Conservation (phyloP, 2,888 invertebrate genomes). For the Octonoba sinensis region DNA sequence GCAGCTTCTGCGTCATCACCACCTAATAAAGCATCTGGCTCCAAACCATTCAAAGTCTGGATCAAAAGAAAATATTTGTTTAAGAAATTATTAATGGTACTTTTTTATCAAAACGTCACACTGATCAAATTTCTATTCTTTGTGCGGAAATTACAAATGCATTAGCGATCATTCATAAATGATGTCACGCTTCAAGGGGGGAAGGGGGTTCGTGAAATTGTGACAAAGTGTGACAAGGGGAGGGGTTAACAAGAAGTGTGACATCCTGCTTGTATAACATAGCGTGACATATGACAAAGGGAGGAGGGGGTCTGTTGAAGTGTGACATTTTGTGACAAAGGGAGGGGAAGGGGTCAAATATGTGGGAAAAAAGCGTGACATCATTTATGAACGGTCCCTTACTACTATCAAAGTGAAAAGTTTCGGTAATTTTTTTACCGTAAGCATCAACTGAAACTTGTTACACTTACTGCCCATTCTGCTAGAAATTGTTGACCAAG, state of each 20-base stretch:
- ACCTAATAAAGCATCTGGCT: conserved; percentile 64
- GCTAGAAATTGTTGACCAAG: conserved; percentile 65
- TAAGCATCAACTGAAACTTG: neutral
- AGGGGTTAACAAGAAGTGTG: too few relatives aligned
- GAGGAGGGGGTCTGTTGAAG: too few relatives aligned
- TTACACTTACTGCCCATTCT: conserved; percentile 66
- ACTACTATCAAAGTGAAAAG: neutral
- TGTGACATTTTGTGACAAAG: too few relatives aligned
- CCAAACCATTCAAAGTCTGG: conserved; percentile 65
- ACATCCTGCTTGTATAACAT: too few relatives aligned
- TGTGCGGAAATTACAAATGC: neutral
- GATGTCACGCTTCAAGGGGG: too few relatives aligned
- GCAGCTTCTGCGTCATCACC: conserved; percentile 65
- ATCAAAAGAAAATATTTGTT: neutral
- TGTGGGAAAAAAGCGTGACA: too few relatives aligned
- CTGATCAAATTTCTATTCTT: neutral
- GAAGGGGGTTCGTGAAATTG: too few relatives aligned
- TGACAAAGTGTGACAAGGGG: too few relatives aligned
- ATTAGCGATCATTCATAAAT: neutral
- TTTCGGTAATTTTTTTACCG: neutral
- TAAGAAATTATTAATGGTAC: neutral
- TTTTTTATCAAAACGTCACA: too few relatives aligned
- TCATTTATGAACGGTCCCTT: too few relatives aligned
- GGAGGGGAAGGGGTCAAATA: too few relatives aligned
- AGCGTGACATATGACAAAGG: too few relatives aligned